Conservation (phyloP, 2,888 invertebrate genomes). For the Xestia ashworthii region DNA sequence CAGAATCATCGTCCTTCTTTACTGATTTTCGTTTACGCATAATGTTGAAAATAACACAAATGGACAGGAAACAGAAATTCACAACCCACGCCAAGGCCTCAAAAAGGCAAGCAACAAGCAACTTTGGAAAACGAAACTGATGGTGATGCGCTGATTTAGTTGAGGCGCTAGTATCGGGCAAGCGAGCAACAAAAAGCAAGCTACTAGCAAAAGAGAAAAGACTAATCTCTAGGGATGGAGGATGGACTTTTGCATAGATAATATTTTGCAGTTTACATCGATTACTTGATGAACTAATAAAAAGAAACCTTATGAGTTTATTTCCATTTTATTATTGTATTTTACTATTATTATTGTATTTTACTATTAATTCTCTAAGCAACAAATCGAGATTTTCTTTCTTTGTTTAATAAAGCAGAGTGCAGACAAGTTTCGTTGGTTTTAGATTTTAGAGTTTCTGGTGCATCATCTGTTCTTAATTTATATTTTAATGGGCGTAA, state of each 20-base stretch:
- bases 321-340: not conserved
- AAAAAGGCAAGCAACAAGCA: slow-evolving; percentile 66
- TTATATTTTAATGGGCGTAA: not conserved
- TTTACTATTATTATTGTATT: not conserved
- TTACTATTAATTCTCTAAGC: not conserved
- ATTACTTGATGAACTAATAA: not conserved
- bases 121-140: slow-evolving; percentile 46
- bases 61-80: slow-evolving; percentile 54
- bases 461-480: not conserved
- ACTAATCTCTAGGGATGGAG: not conserved
- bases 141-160: slow-evolving; percentile 39
- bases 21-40: slow-evolving; percentile 89
- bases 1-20: slow-evolving; percentile 88
- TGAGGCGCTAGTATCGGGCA: slow-evolving; percentile 47
- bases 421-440: not conserved
- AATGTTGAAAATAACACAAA: slow-evolving; percentile 56
- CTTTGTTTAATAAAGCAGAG: not conserved
- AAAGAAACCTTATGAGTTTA: not conserved
- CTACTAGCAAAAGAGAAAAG: not conserved
- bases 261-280: no score
- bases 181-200: slow-evolving; percentile 3
- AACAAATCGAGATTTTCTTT: not conserved
- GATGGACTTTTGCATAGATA: not conserved
- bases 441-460: not conserved
- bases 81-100: slow-evolving; percentile 73